Percentiles rank a stretch among this genome's conserved stretches.
Conservation (phyloP, 2,888 invertebrate species). For the Ormyrus thymus region DNA sequence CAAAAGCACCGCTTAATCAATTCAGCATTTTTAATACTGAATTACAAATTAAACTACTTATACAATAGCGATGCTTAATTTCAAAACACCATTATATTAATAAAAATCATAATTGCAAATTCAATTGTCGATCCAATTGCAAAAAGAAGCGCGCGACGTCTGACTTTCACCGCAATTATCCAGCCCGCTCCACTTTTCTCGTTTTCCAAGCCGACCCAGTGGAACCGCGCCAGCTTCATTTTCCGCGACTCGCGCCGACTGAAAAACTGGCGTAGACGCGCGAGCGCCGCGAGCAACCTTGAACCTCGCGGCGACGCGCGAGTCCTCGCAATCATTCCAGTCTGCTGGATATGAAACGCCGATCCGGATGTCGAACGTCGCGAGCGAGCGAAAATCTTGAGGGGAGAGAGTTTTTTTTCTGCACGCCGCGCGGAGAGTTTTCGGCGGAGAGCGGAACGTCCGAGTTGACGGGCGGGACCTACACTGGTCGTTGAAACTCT, state of each 20-base stretch:
- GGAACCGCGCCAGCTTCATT: conserved; percentile 14
- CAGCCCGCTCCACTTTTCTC: no score
- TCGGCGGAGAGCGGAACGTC: neutral
- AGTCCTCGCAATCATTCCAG: conserved; percentile 30
- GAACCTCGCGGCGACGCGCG: conserved; percentile 16
- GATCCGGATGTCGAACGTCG: conserved; percentile 16
- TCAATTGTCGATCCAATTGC: no score
- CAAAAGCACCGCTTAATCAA: no score
- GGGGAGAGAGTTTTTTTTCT: neutral
- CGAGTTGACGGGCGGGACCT: no score
- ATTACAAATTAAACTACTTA: no score
- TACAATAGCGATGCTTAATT: no score
- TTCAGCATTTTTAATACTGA: no score
- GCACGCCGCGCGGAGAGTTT: neutral
- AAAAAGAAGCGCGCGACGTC: no score
- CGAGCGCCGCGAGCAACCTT: conserved; percentile 8
- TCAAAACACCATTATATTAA: no score
- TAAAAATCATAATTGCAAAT: no score
- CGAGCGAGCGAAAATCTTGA: conserved; percentile 2
- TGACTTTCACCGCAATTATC: no score
- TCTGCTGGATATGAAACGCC: conserved; percentile 24
- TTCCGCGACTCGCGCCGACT: neutral
- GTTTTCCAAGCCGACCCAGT: neutral
- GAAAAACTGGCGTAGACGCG: neutral
- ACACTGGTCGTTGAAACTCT: no score